A percentile compares a stretch with the other conserved stretches of the same genome.
These are phyloP conservation scores for Cosmia trapezina DNA, from an alignment of 2,888 invertebrate species.

Conservation along the genomic window DNA sequence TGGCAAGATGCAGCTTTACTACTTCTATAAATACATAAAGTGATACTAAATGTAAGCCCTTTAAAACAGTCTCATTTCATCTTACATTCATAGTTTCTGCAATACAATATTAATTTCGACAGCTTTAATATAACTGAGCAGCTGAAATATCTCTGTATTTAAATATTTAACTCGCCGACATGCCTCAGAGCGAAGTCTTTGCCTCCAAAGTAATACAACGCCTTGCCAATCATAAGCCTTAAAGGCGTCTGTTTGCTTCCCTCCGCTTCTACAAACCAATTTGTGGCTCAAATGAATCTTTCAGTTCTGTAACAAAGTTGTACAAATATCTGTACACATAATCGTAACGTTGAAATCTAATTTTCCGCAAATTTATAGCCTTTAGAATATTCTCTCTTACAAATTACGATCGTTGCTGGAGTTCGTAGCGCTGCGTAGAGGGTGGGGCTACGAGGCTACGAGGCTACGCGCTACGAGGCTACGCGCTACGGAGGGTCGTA, in stretches of 20 bases:
- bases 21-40: not conserved
- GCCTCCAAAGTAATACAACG: slow-evolving; percentile 34
- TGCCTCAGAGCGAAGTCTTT: slow-evolving; percentile 29
- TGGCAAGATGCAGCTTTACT: not conserved
- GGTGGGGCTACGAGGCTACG: slow-evolving; percentile 45
- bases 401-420: slow-evolving; percentile 59
- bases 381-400: slow-evolving; percentile 53
- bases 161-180: slow-evolving; percentile 19
- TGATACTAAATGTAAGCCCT: not conserved
- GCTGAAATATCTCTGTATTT: slow-evolving; percentile 17
- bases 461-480: slow-evolving; percentile 62
- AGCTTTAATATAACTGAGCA: slow-evolving; percentile 16
- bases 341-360: slow-evolving; percentile 57
- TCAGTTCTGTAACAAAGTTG: slow-evolving; percentile 40
- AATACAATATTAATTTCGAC: slow-evolving; percentile 19
- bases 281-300: slow-evolving; percentile 49
- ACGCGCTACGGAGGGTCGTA: slow-evolving; percentile 67
- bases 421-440: slow-evolving; percentile 59
- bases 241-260: slow-evolving; percentile 32
- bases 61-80: slow-evolving; percentile 15
- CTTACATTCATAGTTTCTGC: slow-evolving; percentile 14
- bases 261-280: slow-evolving; percentile 46
- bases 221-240: slow-evolving; percentile 50
- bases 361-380: slow-evolving; percentile 58
- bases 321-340: slow-evolving; percentile 52